Evolutionary conservation across 2,888 invertebrate species (phyloP).

Genomic region (Archips crataeganus): DNA sequence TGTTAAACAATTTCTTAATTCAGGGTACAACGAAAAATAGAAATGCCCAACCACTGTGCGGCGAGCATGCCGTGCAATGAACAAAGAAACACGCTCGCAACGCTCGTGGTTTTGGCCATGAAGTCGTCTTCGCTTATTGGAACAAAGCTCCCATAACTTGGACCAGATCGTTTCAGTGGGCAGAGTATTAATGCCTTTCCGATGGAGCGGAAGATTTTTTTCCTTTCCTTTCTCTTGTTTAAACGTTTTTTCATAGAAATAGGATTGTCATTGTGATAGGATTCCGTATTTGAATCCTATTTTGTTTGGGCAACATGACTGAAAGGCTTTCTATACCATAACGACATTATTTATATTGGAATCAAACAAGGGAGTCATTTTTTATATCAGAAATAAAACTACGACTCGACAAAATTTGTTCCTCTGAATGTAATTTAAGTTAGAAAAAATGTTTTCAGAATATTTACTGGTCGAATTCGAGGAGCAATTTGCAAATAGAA

Average conservation of each 20-base stretch:
- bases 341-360: neutral
- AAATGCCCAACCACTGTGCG: no score
- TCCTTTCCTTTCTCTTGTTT: conserved; percentile 62
- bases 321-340: neutral
- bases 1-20: no score
- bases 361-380: neutral
- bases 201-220: conserved; percentile 67
- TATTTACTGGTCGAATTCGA: no score
- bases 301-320: neutral
- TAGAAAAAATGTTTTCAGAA: no score
- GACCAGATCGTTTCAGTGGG: conserved; percentile 61
- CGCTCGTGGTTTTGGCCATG: no score
- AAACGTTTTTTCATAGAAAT: conserved; percentile 43
- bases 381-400: neutral
- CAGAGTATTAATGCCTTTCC: conserved; percentile 74
- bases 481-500: no score
- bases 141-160: conserved; percentile 46
- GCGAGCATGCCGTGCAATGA: no score
- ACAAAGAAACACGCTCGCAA: no score
- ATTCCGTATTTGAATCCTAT: neutral
- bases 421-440: no score
- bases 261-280: conserved; percentile 20
- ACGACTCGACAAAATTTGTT: neutral
- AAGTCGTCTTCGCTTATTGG: neutral
- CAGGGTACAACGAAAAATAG: no score